Evolutionary conservation across 2,113 vertebrate genomes (phyloP).

Genomic region (Chaenogobius annularis): DNA sequence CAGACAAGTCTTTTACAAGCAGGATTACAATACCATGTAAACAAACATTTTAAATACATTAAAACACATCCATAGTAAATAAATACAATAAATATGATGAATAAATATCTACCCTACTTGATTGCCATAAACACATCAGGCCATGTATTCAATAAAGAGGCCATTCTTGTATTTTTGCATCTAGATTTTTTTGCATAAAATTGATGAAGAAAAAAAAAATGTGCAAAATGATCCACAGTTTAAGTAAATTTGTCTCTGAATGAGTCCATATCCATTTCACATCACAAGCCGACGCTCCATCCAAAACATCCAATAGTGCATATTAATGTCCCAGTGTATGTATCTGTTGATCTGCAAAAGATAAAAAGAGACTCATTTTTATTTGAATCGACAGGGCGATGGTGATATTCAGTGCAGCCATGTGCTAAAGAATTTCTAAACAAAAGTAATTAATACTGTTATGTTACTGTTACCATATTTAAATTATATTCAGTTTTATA

Average conservation of each 20-base stretch:
- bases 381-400: neutral
- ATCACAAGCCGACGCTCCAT: conserved; percentile 39
- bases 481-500: neutral
- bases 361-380: too few relatives aligned
- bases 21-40: conserved; percentile 60
- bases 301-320: conserved; percentile 73
- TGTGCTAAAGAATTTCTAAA: too few relatives aligned
- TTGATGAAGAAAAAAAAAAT: conserved; percentile 74
- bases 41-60: conserved; percentile 45
- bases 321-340: conserved; percentile 61
- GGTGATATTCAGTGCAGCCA: too few relatives aligned
- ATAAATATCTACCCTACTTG: conserved; percentile 70
- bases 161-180: conserved; percentile 64
- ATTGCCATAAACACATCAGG: conserved; percentile 75
- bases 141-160: conserved; percentile 27
- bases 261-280: conserved; percentile 28
- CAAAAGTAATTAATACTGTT: too few relatives aligned
- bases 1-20: conserved; percentile 51
- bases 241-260: conserved; percentile 30
- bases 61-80: conserved; percentile 48
- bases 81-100: conserved; percentile 66
- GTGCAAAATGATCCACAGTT: conserved; percentile 82
- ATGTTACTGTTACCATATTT: too few relatives aligned
- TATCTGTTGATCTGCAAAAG: neutral
- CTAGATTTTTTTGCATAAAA: conserved; percentile 79